phyloP scores from a whole-genome alignment of 2,113 vertebrate species.

The Arothron firmamentum region DNA sequence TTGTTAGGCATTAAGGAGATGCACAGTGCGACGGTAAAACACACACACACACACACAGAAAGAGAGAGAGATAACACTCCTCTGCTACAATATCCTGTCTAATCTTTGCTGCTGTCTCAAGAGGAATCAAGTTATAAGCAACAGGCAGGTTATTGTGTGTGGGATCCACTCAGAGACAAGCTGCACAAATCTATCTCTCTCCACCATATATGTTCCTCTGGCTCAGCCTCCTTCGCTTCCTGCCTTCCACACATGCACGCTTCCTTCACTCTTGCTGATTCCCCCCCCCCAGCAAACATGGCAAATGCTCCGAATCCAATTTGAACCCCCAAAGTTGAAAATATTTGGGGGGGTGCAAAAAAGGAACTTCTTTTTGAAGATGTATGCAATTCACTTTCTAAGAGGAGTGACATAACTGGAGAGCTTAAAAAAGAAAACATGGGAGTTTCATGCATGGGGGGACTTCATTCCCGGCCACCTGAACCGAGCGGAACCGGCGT shows the following conservation, averaged over 20 bases:
- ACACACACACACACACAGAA: too few relatives aligned
- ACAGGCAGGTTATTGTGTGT: conserved; percentile 13
- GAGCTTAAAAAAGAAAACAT: conserved; percentile 67
- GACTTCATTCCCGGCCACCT: conserved; percentile 58
- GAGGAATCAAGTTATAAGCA: conserved; percentile 31
- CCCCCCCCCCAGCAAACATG: conserved; percentile 31
- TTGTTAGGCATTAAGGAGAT: conserved; percentile 32
- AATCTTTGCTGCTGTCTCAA: conserved; percentile 30
- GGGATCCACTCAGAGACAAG: conserved; percentile 37
- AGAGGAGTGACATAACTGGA: conserved; percentile 70
- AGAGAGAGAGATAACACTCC: conserved; percentile 35
- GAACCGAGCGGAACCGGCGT: conserved; percentile 71
- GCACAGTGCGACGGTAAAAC: conserved; percentile 5
- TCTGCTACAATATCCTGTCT: conserved; percentile 31
- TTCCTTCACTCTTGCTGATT: neutral
- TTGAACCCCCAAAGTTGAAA: conserved; percentile 55
- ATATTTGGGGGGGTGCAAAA: conserved; percentile 42
- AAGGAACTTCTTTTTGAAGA: conserved; percentile 32
- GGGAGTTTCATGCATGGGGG: conserved; percentile 57
- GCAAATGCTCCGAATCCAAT: conserved; percentile 48
- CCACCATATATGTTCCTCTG: neutral
- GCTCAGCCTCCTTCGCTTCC: neutral
- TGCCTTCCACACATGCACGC: neutral
- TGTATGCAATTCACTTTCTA: conserved; percentile 62
- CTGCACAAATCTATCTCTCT: conserved; percentile 16